Base-by-base conservation (phyloP, 92 coral and sea anemone species). In the Micromussa lordhowensis region DNA sequence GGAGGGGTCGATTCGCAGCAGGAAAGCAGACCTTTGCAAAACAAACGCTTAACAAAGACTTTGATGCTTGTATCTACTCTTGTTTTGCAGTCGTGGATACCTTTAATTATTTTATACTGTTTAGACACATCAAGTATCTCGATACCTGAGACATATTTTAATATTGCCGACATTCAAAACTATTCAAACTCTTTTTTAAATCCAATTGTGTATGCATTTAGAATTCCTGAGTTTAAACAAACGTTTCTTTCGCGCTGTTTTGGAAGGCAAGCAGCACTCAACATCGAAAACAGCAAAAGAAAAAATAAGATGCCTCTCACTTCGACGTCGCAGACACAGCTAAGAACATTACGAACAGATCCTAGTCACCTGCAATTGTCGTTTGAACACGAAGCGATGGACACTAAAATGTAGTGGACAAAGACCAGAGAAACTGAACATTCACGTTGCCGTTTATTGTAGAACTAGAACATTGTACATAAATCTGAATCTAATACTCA, bases 141-240 rank as follows among this genome's bases (percentile, higher is more conserved):
- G 17, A 16, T 19, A 12, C 21, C 68, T 26, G 1, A 26, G 15
- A 79, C 4, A 36, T 55, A 22, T 29, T 24, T 14, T 17, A 54
- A 31, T 3, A 8, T 54, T 32, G n/a, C 30, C 68, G 9, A 26
- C 32, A 11, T 79, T 54, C 16, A 44, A 22, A 26, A 18, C 22
- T 76, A 2, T 22, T 76, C 80, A 4, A 51, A 51, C 29, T 76
- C 80, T 22, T 48, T 76, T 22, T 17, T 76, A 24, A 76, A 76
- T 26, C 80, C 80, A n/a, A 44, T 76, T 18, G 32, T 76, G 7
- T 76, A 76, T 44, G 61, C 31, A 22, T 76, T 76, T 44, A 44
- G 35, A 51, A 76, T 76, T 44, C 80, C 80, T 21, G 80, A 76
- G 58, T 40, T 76, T 14, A 76, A 18, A 76, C 59, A 76, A 79